Evolutionary conservation across 2,888 invertebrate species (phyloP).

Genomic region (Leucophora obtusa): DNA sequence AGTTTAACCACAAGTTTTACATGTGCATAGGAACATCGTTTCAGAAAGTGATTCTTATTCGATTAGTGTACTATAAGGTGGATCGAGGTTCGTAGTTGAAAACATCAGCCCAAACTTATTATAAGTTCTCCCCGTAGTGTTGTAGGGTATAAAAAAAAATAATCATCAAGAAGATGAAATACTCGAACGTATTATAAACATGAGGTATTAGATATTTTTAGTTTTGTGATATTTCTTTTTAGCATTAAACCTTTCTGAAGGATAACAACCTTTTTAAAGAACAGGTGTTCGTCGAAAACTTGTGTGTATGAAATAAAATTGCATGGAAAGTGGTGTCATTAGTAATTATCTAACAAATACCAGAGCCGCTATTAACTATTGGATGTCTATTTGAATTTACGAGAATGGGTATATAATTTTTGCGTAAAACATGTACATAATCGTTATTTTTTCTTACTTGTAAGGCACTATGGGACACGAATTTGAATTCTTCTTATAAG

Average conservation of each 20-base stretch:
- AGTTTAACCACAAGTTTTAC: too few relatives aligned
- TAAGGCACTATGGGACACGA: background rate
- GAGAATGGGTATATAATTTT: constrained; percentile 1
- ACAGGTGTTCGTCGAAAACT: constrained; percentile 47
- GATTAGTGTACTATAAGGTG: too few relatives aligned
- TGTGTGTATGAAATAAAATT: constrained; percentile 4
- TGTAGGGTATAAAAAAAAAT: too few relatives aligned
- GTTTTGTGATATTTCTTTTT: background rate
- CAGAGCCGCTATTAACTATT: background rate
- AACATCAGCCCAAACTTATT: too few relatives aligned
- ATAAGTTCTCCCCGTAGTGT: too few relatives aligned
- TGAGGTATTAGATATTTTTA: constrained; percentile 32
- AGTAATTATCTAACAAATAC: constrained; percentile 44
- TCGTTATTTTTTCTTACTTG: background rate
- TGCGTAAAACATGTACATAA: background rate
- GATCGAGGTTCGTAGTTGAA: too few relatives aligned
- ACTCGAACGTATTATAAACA: constrained; percentile 7
- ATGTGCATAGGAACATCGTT: too few relatives aligned
- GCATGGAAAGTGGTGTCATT: constrained; percentile 48
- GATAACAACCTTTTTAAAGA: constrained; percentile 48
- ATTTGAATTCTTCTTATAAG: background rate
- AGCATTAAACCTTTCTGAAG: constrained; percentile 49
- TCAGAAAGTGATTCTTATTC: too few relatives aligned
- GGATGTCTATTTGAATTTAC: background rate
- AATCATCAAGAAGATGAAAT: constrained; percentile 5